A percentile compares a stretch with the other conserved stretches of the same genome.
phyloP scores from a whole-genome alignment of 2,113 vertebrate species.

The Amphiprion ocellaris region DNA sequence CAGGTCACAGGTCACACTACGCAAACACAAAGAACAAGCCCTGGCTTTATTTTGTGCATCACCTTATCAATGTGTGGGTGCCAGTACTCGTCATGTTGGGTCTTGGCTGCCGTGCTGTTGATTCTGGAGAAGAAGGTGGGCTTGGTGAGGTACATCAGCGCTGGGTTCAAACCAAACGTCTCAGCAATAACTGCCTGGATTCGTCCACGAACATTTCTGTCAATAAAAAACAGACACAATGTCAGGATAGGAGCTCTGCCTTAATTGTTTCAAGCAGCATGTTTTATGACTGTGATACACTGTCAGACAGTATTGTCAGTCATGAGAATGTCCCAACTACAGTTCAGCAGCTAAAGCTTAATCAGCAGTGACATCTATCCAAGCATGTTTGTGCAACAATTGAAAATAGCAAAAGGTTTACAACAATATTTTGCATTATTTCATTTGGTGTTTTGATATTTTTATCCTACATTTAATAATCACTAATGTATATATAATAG shows the following conservation, averaged over 20 bases:
- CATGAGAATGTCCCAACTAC: background rate
- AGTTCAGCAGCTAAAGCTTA: background rate
- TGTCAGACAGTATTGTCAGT: background rate
- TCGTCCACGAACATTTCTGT: constrained; percentile 87
- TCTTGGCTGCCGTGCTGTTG: constrained; percentile 91
- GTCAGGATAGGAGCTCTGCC: background rate
- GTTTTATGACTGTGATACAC: background rate
- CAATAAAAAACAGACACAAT: constrained; percentile 13
- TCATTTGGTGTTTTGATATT: background rate
- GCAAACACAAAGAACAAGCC: background rate
- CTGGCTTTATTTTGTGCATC: background rate
- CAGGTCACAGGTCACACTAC: background rate
- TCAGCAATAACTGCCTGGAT: constrained; percentile 90
- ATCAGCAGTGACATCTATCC: too few species aligned
- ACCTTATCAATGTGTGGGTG: constrained; percentile 97
- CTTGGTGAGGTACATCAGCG: constrained; percentile 92
- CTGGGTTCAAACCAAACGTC: constrained; percentile 86
- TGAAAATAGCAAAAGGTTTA: background rate
- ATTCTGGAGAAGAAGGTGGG: constrained; percentile 99
- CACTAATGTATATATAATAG: too few species aligned
- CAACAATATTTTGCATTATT: background rate
- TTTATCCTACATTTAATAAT: background rate
- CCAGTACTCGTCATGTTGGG: constrained; percentile 96
- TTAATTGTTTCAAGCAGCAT: background rate
- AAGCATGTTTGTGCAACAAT: background rate